Evolutionary conservation across 1,140 invertebrate species (phyloP).

Genomic region (Polypedilum vanderplanki): DNA sequence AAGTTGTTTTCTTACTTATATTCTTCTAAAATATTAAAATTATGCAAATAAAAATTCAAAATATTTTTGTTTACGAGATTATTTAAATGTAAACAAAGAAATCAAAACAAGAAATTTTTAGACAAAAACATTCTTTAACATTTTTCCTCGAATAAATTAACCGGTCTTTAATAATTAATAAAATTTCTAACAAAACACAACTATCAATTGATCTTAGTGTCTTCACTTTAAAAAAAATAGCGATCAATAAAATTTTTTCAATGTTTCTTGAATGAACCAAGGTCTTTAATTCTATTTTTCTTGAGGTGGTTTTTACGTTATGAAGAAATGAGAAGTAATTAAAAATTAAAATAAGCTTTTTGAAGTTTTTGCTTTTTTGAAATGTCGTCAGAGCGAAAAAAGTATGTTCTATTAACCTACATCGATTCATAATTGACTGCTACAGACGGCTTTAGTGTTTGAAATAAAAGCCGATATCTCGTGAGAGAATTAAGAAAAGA

Average conservation of each 20-base stretch:
- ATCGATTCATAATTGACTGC: background rate
- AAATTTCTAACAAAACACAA: no score
- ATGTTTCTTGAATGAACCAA: background rate
- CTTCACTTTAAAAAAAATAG: background rate
- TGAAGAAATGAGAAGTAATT: background rate
- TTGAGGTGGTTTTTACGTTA: background rate
- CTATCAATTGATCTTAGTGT: no score
- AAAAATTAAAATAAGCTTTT: background rate
- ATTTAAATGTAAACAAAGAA: no score
- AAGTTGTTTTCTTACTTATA: no score
- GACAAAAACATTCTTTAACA: no score
- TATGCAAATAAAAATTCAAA: no score
- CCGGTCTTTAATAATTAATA: no score
- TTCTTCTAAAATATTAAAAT: no score
- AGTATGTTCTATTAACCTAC: slow-evolving; percentile 24
- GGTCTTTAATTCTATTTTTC: background rate
- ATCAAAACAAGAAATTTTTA: no score
- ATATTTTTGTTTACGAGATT: no score
- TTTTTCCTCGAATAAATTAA: no score
- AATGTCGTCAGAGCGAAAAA: slow-evolving; percentile 22
- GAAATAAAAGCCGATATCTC: background rate
- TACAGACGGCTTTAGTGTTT: background rate
- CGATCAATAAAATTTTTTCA: background rate
- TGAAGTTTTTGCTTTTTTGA: background rate
- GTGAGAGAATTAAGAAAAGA: background rate